Base-by-base conservation (phyloP, 2,888 invertebrate species). In the Pomacea canaliculata region DNA sequence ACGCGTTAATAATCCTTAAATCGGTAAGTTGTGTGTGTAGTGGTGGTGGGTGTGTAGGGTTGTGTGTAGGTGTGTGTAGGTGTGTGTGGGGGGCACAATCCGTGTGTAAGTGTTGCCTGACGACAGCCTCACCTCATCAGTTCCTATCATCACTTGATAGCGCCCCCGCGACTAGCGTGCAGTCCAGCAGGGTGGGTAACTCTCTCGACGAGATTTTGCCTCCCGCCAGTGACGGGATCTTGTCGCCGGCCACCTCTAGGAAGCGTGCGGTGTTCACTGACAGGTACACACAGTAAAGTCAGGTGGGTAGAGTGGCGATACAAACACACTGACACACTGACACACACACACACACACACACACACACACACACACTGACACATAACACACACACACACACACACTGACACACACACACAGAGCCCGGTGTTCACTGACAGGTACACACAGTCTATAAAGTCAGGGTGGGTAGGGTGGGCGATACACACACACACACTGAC, bases 201-300 rank as follows among this genome's bases (percentile, higher is more conserved):
- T 85, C 85, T 27, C 80, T 71, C 16, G 94, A 94, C 0, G 96
- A 96, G 88, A 94, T 96, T 90, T 96, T 96, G n/a, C 96, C 92
- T 7, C 96, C 96, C 78, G 93, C 93, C 86, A 96, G 94, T 73
- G 94, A 95, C 0, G 95, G 94, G 70, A 96, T 93, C 62, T 80
- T 78, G 77, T 92, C 89, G 8, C 91, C 91, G 0, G 94, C 94
- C 46, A 93, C 76, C 59, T 82, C 81, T 65, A 90, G 80, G 75
- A 90, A 84, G 65, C 84, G 81, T 2, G 80, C 75, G n/a, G 80
- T 80, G 76, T 68, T 68, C 12, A 48, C 49, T 46, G 70, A 46
- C 37, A 37, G 4, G 37, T 37, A 7, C 16, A 16, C 9, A 23
- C 19, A 37, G 7, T 18, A 12, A 23, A 66, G 23, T 13, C 9